Percentiles rank a stretch among this genome's conserved stretches.
These are phyloP conservation scores for Timandra comae DNA, from an alignment of 2,888 invertebrate species.

Conservation along the genomic window DNA sequence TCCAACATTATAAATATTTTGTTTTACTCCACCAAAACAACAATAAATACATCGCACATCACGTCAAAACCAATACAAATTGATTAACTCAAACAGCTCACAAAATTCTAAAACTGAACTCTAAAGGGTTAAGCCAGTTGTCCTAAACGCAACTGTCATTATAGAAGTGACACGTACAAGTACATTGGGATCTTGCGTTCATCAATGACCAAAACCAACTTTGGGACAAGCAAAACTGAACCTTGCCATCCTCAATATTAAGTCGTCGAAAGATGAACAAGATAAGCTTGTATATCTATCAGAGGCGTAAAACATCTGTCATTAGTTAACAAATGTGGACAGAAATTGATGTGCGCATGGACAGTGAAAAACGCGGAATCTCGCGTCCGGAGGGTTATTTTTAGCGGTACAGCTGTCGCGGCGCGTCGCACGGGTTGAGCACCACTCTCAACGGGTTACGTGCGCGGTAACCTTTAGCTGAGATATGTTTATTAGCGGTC, in stretches of 20 bases:
- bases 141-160: conserved; percentile 63
- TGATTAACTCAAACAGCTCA: conserved; percentile 19
- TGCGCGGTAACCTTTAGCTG: conserved; percentile 31
- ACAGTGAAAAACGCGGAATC: conserved; percentile 75
- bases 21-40: too few species aligned
- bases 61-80: background rate
- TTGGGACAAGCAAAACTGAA: conserved; percentile 20
- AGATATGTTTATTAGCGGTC: conserved; percentile 23
- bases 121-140: conserved; percentile 59
- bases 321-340: conserved; percentile 72
- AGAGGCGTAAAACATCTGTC: conserved; percentile 70
- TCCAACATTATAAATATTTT: too few species aligned
- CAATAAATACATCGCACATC: too few species aligned
- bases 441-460: conserved; percentile 34
- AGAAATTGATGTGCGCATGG: conserved; percentile 69
- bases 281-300: conserved; percentile 8
- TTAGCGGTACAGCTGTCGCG: conserved; percentile 66
- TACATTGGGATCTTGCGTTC: conserved; percentile 36
- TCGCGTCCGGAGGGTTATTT: conserved; percentile 57
- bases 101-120: conserved; percentile 49
- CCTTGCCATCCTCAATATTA: conserved; percentile 19
- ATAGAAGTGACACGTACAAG: conserved; percentile 51
- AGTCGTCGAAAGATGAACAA: too few species aligned
- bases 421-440: conserved; percentile 47
- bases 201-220: conserved; percentile 21